Percentiles rank a stretch among this genome's conserved stretches.
Evolutionary conservation across 1,140 invertebrate genomes (phyloP).

Genomic region (Drosophila takahashii): DNA sequence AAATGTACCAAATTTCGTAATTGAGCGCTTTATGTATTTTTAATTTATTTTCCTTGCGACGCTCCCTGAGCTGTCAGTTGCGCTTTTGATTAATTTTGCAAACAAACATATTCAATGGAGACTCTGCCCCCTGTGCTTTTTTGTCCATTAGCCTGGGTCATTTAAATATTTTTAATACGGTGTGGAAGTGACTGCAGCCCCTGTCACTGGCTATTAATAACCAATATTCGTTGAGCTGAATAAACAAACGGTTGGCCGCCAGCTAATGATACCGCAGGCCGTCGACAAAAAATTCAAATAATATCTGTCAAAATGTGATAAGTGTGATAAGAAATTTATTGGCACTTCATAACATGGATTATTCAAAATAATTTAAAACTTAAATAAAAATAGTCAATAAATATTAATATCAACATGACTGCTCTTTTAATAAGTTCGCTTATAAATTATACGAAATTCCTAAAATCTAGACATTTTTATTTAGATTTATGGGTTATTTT

Average conservation of each 20-base stretch:
- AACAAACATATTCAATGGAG: slow-evolving; percentile 47
- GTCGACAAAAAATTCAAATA: background rate
- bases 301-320: background rate
- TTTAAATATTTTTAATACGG: slow-evolving; percentile 19
- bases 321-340: background rate
- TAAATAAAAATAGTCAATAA: too few relatives aligned
- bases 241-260: slow-evolving; percentile 1
- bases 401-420: too few relatives aligned
- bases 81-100: slow-evolving; percentile 52
- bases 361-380: too few relatives aligned
- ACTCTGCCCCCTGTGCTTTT: slow-evolving; percentile 1
- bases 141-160: slow-evolving; percentile 18
- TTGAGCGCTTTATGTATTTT: slow-evolving; percentile 75
- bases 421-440: too few relatives aligned
- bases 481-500: too few relatives aligned
- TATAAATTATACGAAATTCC: too few relatives aligned
- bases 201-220: slow-evolving; percentile 15
- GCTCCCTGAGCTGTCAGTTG: slow-evolving; percentile 35
- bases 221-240: slow-evolving; percentile 21
- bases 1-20: slow-evolving; percentile 77
- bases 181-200: background rate
- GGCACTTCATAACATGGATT: too few relatives aligned
- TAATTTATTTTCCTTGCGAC: slow-evolving; percentile 62
- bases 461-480: too few relatives aligned
- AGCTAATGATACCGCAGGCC: background rate